Conservation (phyloP, 2,888 invertebrate genomes). For the Drosophila colorata region DNA sequence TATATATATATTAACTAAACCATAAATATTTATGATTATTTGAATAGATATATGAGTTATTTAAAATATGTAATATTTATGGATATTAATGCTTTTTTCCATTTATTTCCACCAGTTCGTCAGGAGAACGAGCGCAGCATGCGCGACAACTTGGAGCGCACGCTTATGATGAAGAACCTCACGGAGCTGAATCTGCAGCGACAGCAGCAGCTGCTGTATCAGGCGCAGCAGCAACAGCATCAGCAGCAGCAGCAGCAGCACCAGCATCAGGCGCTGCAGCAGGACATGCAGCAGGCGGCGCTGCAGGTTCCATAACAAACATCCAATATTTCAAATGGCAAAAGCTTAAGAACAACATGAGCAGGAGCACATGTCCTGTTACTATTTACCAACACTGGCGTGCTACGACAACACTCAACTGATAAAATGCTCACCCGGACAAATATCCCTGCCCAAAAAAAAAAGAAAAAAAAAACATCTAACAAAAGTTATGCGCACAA, state of each 20-base stretch:
- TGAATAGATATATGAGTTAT: neutral
- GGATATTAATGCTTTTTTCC: slow-evolving; percentile 30
- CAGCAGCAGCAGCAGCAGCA: slow-evolving; percentile 25
- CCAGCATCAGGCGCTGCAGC: slow-evolving; percentile 1
- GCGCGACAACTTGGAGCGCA: slow-evolving; percentile 90
- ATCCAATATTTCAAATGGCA: slow-evolving; percentile 16
- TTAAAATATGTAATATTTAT: neutral
- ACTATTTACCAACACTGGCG: slow-evolving; percentile 23
- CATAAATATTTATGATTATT: neutral
- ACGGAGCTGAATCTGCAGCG: slow-evolving; percentile 78
- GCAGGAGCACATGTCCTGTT: neutral
- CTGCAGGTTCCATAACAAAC: slow-evolving; percentile 43
- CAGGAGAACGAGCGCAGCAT: slow-evolving; percentile 95
- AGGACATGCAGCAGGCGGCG: slow-evolving; percentile 1
- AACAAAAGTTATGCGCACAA: slow-evolving; percentile 78
- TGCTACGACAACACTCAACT: slow-evolving; percentile 3
- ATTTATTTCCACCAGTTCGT: slow-evolving; percentile 89
- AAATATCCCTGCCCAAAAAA: neutral
- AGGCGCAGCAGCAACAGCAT: slow-evolving; percentile 55
- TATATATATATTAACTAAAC: too few relatives aligned
- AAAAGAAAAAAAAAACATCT: neutral
- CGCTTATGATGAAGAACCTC: slow-evolving; percentile 84
- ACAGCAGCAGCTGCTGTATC: slow-evolving; percentile 61
- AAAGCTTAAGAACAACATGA: slow-evolving; percentile 6
- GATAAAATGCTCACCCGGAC: neutral